Base-by-base conservation (phyloP, 2,888 invertebrate genomes). In the Biston betularia region DNA sequence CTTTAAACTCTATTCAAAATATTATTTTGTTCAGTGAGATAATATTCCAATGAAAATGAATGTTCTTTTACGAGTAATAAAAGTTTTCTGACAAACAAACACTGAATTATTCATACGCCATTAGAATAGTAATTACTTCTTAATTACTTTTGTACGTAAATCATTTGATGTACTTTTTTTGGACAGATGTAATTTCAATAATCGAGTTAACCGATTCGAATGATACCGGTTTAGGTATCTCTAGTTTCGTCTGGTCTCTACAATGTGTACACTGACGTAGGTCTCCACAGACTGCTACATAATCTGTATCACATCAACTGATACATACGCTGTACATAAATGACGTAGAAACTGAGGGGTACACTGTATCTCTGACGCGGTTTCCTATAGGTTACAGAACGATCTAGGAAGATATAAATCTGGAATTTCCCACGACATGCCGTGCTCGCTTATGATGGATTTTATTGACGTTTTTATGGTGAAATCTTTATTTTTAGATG, bases 191-290 rank as follows among this genome's bases (percentile, higher is more conserved):
- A 8, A 50, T 35, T 35, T 50, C 7, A 6, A 50, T 34, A 7
- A 34, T 49, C 49, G 49, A 50, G 34, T 50, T 33, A 12, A 0
- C 11, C 33, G 11, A 38, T 35, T 52, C 35, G 52, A 38, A 14
- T 52, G 50, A 50, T 12, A 8, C 1, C 35, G 10, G 14, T 53
- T 53, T 10, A 11, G 12, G 7, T n/a, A 8, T 12, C 50, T 34
- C 52, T 38, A 53, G 14, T 6, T 6, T 53, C 5, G 52, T 38
- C 52, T 53, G 38, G 14, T 10, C 38, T 38, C 12, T 34, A 50
- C 50, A 34, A 34, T 34, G 50, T 54, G 12, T 40, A 9, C 52
- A 53, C 58, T 64, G 58, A 58, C 63, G 63, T 64, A 58, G 57
- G 33, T 64, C 45, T n/a, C 24, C 7, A 15, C 15, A 11, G 4